These are phyloP conservation scores for Eulemur macaco DNA, from an alignment of 2,113 vertebrate genomes.

Conservation along the genomic window DNA sequence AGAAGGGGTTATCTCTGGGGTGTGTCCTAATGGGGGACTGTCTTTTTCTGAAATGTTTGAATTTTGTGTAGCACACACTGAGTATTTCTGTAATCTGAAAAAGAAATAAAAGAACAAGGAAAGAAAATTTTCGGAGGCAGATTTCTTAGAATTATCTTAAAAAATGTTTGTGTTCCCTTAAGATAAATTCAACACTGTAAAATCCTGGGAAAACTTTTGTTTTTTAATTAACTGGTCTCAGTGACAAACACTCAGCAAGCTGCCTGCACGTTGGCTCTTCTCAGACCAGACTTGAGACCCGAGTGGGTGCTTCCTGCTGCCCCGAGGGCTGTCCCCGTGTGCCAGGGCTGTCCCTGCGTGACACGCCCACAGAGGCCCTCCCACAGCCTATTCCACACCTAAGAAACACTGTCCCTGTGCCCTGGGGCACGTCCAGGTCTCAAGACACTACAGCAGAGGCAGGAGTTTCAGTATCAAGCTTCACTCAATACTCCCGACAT, in stretches of 20 bases:
- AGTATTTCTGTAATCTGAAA: not conserved
- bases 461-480: not conserved
- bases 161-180: not conserved
- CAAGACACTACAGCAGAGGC: not conserved
- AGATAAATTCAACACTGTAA: not conserved
- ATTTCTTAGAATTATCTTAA: not conserved
- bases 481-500: not conserved
- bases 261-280: not conserved
- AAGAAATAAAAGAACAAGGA: not conserved
- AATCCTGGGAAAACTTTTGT: not conserved
- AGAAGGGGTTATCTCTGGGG: not conserved
- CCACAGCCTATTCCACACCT: not conserved
- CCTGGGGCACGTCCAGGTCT: not conserved
- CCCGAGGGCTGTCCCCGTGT: fast-evolving
- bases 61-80: fast-evolving
- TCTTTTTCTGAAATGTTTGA: not conserved
- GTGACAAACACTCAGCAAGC: not conserved
- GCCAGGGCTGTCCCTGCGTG: no score
- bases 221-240: not conserved
- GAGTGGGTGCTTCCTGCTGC: not conserved
- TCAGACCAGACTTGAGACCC: not conserved
- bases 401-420: not conserved
- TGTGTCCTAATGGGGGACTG: fast-evolving
- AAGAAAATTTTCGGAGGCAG: not conserved
- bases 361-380: not conserved